Evolutionary conservation across 2,888 invertebrate genomes (phyloP).

Genomic region (Drosophila neonasuta): DNA sequence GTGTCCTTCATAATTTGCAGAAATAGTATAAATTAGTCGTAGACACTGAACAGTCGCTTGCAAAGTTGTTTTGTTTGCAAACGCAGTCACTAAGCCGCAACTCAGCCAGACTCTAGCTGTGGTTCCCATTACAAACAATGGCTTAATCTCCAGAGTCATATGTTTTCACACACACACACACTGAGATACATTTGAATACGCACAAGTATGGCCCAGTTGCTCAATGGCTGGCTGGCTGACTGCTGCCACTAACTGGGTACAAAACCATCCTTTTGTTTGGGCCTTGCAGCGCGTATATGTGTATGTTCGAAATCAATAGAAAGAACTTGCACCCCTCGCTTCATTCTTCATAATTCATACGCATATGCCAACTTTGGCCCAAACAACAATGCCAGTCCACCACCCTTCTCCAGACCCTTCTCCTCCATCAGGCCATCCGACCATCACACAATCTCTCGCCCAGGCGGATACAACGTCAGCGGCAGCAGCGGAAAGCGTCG

Average conservation of each 20-base stretch:
- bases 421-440: background rate
- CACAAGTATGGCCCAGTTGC: conserved; percentile 37
- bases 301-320: conserved; percentile 64
- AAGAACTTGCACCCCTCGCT: conserved; percentile 58
- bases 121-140: conserved; percentile 70
- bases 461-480: background rate
- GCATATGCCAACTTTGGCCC: conserved; percentile 56
- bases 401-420: background rate
- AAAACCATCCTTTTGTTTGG: conserved; percentile 42
- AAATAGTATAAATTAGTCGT: background rate
- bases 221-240: conserved; percentile 17
- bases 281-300: conserved; percentile 1
- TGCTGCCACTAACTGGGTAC: conserved; percentile 17
- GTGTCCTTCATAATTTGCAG: too few species aligned
- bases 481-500: conserved; percentile 21
- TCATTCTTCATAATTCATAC: conserved; percentile 70
- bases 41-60: background rate
- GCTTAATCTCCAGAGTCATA: conserved; percentile 76
- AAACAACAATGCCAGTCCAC: conserved; percentile 32
- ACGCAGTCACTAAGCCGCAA: conserved; percentile 66
- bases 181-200: conserved; percentile 9
- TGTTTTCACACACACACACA: conserved; percentile 35
- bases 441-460: background rate
- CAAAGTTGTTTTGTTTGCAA: conserved; percentile 37
- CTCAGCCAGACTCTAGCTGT: conserved; percentile 58